phyloP scores from a whole-genome alignment of 1,140 invertebrate species.

The Drosophila sp. region DNA sequence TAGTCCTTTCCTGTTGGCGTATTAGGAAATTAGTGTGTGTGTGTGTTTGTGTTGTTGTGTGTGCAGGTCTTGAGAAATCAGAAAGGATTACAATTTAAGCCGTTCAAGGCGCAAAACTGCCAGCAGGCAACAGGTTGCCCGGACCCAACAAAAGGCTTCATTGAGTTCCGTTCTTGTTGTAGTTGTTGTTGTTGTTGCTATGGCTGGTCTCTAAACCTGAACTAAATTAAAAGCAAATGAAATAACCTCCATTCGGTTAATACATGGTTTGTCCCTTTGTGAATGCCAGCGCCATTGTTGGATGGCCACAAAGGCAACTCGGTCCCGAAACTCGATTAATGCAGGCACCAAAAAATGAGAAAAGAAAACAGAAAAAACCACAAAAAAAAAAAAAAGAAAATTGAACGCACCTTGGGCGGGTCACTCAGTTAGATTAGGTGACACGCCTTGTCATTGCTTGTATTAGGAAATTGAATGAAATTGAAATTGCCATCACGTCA shows the following conservation, averaged over 20 bases:
- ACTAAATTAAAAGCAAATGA: conserved; percentile 79
- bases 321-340: conserved; percentile 50
- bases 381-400: conserved; percentile 4
- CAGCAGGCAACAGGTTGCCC: conserved; percentile 59
- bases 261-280: conserved; percentile 56
- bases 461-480: conserved; percentile 28
- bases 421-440: conserved; percentile 29
- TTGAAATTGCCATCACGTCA: conserved; percentile 58
- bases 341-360: conserved; percentile 34
- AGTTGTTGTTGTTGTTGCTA: conserved; percentile 27
- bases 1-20: conserved; percentile 27
- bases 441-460: conserved; percentile 29
- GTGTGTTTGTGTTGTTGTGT: conserved; percentile 13
- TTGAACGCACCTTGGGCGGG: conserved; percentile 36
- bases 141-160: conserved; percentile 45
- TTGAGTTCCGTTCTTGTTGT: conserved; percentile 30
- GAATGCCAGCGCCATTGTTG: conserved; percentile 50
- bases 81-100: conserved; percentile 63
- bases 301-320: conserved; percentile 35
- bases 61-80: conserved; percentile 63
- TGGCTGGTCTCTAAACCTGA: conserved; percentile 13
- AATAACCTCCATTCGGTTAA: conserved; percentile 74
- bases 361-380: neutral
- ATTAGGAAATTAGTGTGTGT: conserved; percentile 71
- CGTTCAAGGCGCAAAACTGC: conserved; percentile 17